phyloP scores from a whole-genome alignment of 2,113 vertebrate species.

The Xiphophorus hellerii region DNA sequence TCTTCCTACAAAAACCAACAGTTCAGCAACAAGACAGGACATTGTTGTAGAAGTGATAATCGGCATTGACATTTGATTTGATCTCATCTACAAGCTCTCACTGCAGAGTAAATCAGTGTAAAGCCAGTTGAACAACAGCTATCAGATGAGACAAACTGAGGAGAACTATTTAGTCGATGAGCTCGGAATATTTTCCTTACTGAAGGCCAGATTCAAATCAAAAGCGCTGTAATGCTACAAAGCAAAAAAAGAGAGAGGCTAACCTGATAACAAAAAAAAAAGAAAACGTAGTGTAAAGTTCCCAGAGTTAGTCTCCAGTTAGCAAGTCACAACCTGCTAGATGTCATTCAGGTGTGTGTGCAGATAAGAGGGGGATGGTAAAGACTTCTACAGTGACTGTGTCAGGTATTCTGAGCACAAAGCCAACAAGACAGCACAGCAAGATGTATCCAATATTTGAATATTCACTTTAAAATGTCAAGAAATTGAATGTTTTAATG shows the following conservation, averaged over 20 bases:
- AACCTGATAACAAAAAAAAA: neutral
- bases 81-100: neutral
- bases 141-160: no score
- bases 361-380: conserved; percentile 4
- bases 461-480: no score
- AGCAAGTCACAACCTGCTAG: conserved; percentile 8
- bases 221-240: no score
- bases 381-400: neutral
- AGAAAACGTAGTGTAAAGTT: neutral
- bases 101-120: neutral
- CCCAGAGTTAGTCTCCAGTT: neutral
- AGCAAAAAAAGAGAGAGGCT: no score
- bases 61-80: neutral
- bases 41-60: neutral
- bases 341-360: neutral
- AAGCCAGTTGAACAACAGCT: neutral
- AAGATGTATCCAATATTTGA: no score
- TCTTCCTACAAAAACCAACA: neutral
- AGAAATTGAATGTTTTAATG: no score
- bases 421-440: neutral
- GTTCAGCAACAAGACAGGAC: neutral
- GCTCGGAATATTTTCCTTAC: no score
- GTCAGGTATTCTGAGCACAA: neutral
- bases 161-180: no score
- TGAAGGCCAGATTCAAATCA: no score